These are phyloP conservation scores for Elysia crispata DNA, from an alignment of 2,888 invertebrate genomes.

Conservation along the genomic window DNA sequence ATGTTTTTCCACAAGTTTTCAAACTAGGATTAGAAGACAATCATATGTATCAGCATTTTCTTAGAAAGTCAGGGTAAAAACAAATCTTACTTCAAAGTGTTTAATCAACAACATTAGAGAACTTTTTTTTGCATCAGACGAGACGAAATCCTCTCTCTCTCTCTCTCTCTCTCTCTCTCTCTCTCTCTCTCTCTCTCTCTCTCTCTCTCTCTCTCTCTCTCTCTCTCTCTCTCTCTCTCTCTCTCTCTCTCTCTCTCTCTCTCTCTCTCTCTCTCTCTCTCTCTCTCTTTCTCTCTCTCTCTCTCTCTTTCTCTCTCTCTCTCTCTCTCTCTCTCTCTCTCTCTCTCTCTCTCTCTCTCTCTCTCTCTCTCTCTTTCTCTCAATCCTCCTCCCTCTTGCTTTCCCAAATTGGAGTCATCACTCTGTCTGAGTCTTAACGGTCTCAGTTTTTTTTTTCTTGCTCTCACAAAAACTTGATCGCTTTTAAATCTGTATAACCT, in stretches of 20 bases:
- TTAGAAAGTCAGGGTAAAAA: no score
- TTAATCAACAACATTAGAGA: no score
- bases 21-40: no score
- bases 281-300: slow-evolving; percentile 26
- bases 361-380: slow-evolving; percentile 29
- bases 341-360: slow-evolving; percentile 15
- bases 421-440: not conserved
- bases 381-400: slow-evolving; percentile 19
- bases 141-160: no score
- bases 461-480: not conserved
- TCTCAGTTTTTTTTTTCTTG: not conserved
- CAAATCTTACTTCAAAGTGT: no score
- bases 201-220: slow-evolving; percentile 14
- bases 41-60: no score
- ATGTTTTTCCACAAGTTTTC: no score
- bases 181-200: slow-evolving; percentile 18
- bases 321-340: slow-evolving; percentile 28
- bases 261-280: slow-evolving; percentile 41
- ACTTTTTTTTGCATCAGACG: no score
- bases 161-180: slow-evolving; percentile 38
- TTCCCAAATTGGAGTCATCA: no score
- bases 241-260: slow-evolving; percentile 37
- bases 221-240: slow-evolving; percentile 37
- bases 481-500: no score
- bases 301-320: slow-evolving; percentile 28